Evolutionary conservation across 2,888 invertebrate species (phyloP).

Genomic region (Troglohyphantes excavatus): DNA sequence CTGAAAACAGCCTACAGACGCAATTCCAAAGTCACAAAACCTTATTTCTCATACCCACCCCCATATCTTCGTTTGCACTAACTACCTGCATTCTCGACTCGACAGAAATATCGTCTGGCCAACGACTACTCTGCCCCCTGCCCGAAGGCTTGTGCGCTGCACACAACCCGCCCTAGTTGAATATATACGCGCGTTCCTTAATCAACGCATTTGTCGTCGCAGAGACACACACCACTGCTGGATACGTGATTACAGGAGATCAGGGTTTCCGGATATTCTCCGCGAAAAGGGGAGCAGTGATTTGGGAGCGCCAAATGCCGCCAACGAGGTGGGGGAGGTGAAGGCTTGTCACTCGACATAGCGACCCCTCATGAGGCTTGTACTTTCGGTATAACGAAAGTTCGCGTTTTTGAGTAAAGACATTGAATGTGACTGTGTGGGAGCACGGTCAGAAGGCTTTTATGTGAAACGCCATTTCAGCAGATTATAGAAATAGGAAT

Average conservation of each 20-base stretch:
- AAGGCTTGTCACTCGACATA: too few relatives aligned
- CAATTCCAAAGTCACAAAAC: too few relatives aligned
- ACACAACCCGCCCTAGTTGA: background rate
- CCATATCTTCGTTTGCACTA: background rate
- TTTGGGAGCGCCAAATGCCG: background rate
- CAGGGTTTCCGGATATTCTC: background rate
- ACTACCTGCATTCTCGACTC: background rate
- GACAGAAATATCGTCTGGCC: background rate
- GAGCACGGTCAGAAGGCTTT: too few relatives aligned
- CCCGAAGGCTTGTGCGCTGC: background rate
- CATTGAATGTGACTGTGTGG: too few relatives aligned
- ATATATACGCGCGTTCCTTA: background rate
- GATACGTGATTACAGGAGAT: background rate
- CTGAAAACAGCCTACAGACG: too few relatives aligned
- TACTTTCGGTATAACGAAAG: too few relatives aligned
- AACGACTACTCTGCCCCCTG: background rate
- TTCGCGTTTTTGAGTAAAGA: too few relatives aligned
- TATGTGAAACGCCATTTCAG: too few relatives aligned
- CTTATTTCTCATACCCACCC: background rate
- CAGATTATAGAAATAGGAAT: too few relatives aligned
- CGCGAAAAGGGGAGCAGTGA: background rate
- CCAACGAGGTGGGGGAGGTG: background rate
- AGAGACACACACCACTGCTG: background rate
- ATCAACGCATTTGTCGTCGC: conserved; percentile 3
- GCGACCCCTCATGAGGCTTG: too few relatives aligned